Conservation (phyloP, 2,888 invertebrate genomes). For the Ernsta delagoae region DNA sequence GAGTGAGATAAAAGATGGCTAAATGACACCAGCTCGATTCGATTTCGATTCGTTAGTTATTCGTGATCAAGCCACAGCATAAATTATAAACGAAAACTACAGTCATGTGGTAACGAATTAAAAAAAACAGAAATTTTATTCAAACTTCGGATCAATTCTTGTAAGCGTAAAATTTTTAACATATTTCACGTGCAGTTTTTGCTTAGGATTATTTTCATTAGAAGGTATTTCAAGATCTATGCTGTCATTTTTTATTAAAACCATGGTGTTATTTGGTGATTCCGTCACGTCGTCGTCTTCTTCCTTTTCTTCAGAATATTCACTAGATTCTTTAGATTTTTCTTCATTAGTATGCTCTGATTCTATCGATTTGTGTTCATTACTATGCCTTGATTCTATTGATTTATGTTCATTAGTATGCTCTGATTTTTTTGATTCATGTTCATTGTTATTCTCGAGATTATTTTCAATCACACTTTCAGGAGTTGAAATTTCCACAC, state of each 20-base stretch:
- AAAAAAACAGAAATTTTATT: not conserved
- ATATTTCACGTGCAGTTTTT: not conserved
- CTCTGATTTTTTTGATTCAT: no score
- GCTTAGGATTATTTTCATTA: not conserved
- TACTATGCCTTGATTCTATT: no score
- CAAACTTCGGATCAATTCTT: not conserved
- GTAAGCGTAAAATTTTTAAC: constrained; percentile 1
- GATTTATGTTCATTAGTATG: no score
- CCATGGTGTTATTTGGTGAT: not conserved
- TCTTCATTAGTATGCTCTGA: not conserved
- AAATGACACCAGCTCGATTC: no score
- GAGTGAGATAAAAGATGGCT: no score
- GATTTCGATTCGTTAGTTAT: no score
- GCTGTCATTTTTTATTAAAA: not conserved
- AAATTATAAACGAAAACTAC: no score
- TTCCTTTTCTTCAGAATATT: not conserved
- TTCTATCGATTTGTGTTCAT: no score
- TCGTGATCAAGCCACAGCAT: no score
- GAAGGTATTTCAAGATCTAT: constrained; percentile 5
- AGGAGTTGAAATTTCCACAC: not conserved
- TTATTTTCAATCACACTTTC: not conserved
- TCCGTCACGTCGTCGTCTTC: not conserved
- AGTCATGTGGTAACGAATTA: no score
- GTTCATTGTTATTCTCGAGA: no score
- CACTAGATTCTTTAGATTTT: not conserved